Conservation (phyloP, 2,113 vertebrate genomes). For the Anguilla japonica region DNA sequence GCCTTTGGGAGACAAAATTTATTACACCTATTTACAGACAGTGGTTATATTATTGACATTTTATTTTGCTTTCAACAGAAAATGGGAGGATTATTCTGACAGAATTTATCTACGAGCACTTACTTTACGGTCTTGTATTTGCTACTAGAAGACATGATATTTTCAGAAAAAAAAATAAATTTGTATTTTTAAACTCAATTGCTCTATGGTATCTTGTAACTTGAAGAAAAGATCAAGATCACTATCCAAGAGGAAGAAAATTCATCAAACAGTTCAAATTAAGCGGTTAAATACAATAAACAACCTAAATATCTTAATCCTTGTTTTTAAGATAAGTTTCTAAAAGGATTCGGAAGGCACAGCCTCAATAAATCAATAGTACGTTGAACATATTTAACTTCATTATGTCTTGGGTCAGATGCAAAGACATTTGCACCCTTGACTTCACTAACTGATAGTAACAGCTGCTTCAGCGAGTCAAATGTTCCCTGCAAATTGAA, state of each 20-base stretch:
- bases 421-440: slow-evolving; percentile 28
- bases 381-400: slow-evolving; percentile 29
- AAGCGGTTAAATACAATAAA: neutral
- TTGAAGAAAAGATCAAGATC: neutral
- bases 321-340: neutral
- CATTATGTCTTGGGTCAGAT: slow-evolving; percentile 23
- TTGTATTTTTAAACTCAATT: neutral
- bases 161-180: neutral
- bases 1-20: neutral
- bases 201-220: too few species aligned
- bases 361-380: slow-evolving; percentile 31
- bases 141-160: neutral
- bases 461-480: slow-evolving; percentile 22
- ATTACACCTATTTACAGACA: neutral
- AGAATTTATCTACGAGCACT: neutral
- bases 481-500: slow-evolving; percentile 28
- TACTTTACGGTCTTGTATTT: neutral
- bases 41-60: neutral
- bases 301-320: neutral
- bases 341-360: slow-evolving; percentile 1
- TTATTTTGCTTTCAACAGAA: neutral
- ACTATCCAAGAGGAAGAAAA: neutral
- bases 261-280: neutral
- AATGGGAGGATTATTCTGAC: neutral
- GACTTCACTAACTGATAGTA: slow-evolving; percentile 32